phyloP scores from a whole-genome alignment of 2,113 vertebrate genomes.

The Isurus oxyrinchus region DNA sequence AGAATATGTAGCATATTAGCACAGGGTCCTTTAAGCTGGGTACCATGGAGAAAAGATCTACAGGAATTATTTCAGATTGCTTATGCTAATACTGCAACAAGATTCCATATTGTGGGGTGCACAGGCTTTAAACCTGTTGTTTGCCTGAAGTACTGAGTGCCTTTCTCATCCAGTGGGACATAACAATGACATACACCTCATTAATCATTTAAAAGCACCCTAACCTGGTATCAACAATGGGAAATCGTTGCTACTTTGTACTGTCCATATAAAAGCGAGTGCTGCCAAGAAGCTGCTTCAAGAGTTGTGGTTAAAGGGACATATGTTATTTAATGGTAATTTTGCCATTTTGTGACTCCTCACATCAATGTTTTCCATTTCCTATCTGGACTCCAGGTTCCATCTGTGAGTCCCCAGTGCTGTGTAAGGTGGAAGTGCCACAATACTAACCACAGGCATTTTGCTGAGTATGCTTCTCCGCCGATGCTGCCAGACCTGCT shows the following conservation, averaged over 20 bases:
- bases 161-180: not conserved
- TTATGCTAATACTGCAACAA: not conserved
- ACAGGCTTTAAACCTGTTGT: not conserved
- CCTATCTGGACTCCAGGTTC: not conserved
- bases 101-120: not conserved
- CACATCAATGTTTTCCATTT: not conserved
- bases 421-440: not conserved
- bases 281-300: not conserved
- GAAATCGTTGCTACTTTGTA: not conserved
- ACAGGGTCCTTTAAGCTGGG: not conserved
- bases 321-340: not conserved
- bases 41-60: not conserved
- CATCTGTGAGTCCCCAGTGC: not conserved
- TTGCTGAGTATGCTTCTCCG: not conserved
- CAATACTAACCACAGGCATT: not conserved
- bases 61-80: not conserved
- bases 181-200: not conserved
- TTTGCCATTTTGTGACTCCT: not conserved
- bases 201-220: not conserved
- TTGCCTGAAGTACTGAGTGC: not conserved
- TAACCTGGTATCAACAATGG: not conserved
- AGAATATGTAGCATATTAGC: not conserved
- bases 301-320: slow-evolving; percentile 1
- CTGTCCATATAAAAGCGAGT: not conserved
- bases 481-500: too few relatives aligned